Percentiles rank a stretch among this genome's conserved stretches.
These are phyloP conservation scores for Papilio xuthus DNA, from an alignment of 1,140 invertebrate species.

Conservation along the genomic window DNA sequence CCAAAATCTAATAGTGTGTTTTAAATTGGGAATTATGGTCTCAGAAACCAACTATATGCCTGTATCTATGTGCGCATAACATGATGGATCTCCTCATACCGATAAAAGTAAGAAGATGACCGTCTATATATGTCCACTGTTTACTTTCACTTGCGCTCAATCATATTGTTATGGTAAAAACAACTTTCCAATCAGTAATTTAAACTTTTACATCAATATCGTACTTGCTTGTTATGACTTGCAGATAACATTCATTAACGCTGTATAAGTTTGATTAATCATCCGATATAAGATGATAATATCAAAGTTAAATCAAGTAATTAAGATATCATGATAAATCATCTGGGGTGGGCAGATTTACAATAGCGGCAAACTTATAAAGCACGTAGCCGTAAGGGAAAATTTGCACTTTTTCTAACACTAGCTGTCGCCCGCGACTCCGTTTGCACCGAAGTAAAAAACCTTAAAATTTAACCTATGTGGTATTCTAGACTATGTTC, in stretches of 20 bases:
- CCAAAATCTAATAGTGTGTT: no score
- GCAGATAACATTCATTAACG: not conserved
- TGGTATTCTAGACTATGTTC: no score
- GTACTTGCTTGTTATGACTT: not conserved
- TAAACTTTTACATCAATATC: slow-evolving; percentile 31
- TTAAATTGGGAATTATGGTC: no score
- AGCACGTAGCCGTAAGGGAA: not conserved
- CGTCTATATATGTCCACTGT: not conserved
- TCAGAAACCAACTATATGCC: no score
- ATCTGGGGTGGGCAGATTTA: not conserved
- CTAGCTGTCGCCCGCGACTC: no score
- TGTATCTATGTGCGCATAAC: not conserved
- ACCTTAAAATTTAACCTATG: no score
- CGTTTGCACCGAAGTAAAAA: no score
- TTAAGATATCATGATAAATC: not conserved
- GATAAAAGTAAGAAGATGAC: slow-evolving; percentile 30
- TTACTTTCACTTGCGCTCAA: slow-evolving; percentile 31
- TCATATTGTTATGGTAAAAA: slow-evolving; percentile 37
- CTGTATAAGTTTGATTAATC: not conserved
- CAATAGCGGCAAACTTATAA: not conserved
- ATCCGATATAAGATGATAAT: not conserved
- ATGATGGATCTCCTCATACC: not conserved
- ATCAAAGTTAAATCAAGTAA: not conserved
- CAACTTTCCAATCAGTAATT: slow-evolving; percentile 33
- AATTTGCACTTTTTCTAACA: not conserved